Evolutionary conservation across 2,888 invertebrate species (phyloP).

Genomic region (Cabera pusaria): DNA sequence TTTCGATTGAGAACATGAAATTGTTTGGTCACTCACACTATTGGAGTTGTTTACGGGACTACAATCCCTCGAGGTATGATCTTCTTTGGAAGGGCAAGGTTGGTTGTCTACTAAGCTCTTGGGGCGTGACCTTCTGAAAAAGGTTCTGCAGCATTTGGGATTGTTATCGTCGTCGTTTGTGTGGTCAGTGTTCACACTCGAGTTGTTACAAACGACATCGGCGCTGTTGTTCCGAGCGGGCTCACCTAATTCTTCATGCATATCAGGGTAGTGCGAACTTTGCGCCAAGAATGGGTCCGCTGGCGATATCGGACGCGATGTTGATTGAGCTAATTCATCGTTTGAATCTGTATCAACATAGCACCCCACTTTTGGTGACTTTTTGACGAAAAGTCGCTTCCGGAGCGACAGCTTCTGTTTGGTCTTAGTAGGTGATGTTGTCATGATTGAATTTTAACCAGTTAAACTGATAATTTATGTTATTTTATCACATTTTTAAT

Average conservation of each 20-base stretch:
- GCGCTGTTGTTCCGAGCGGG: constrained; percentile 46
- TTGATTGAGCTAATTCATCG: constrained; percentile 67
- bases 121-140: constrained; percentile 72
- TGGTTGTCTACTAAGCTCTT: constrained; percentile 67
- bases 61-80: constrained; percentile 55
- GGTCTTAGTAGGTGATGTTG: constrained; percentile 74
- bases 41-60: constrained; percentile 71
- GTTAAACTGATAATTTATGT: constrained; percentile 65
- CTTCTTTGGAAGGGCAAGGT: constrained; percentile 46
- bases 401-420: constrained; percentile 78
- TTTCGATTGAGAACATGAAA: constrained; percentile 60
- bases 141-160: constrained; percentile 70
- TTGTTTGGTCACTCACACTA: constrained; percentile 64
- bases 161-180: constrained; percentile 61
- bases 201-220: constrained; percentile 49
- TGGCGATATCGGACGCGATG: constrained; percentile 75
- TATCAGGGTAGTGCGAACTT: constrained; percentile 60
- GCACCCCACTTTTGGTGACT: constrained; percentile 80
- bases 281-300: constrained; percentile 75
- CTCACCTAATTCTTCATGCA: constrained; percentile 46
- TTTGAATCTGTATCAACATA: constrained; percentile 76
- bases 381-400: constrained; percentile 76
- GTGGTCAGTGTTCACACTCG: constrained; percentile 44
- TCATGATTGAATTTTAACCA: constrained; percentile 71
- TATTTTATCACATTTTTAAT: constrained; percentile 78